phyloP scores from a whole-genome alignment of 2,888 invertebrate genomes.

The Sphaerophoria taeniata region DNA sequence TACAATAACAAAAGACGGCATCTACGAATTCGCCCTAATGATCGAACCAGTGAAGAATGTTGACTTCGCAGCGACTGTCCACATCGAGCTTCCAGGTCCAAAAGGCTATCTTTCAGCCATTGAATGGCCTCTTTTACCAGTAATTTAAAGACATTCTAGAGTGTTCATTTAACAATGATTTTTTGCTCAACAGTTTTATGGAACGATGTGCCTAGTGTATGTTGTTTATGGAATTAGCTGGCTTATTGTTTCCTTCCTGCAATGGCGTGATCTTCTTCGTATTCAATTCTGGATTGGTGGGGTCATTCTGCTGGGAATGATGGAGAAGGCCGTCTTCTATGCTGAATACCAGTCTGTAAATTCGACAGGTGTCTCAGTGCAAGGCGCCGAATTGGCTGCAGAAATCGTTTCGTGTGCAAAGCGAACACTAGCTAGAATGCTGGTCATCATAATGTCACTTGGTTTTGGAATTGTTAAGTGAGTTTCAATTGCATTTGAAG shows the following conservation, averaged over 20 bases:
- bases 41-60: slow-evolving; percentile 81
- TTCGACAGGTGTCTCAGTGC: slow-evolving; percentile 86
- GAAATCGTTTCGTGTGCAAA: slow-evolving; percentile 96
- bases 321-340: slow-evolving; percentile 95
- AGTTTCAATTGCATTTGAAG: slow-evolving; percentile 79
- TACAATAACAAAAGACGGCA: slow-evolving; percentile 87
- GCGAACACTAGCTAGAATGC: slow-evolving; percentile 94
- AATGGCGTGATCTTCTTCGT: slow-evolving; percentile 95
- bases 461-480: slow-evolving; percentile 98
- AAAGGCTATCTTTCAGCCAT: slow-evolving; percentile 94
- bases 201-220: slow-evolving; percentile 94
- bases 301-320: slow-evolving; percentile 93
- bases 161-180: too few species aligned
- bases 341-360: slow-evolving; percentile 93
- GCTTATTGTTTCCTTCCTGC: slow-evolving; percentile 91
- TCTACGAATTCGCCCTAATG: slow-evolving; percentile 86
- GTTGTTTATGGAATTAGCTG: slow-evolving; percentile 92
- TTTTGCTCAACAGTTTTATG: slow-evolving; percentile 88
- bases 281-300: slow-evolving; percentile 98
- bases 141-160: slow-evolving; percentile 81
- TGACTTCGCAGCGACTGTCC: slow-evolving; percentile 85
- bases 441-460: slow-evolving; percentile 96
- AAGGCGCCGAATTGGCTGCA: slow-evolving; percentile 91
- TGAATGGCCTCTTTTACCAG: slow-evolving; percentile 94
- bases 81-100: slow-evolving; percentile 89